Conservation (phyloP, 2,888 invertebrate species). For the Diaphora mendica region DNA sequence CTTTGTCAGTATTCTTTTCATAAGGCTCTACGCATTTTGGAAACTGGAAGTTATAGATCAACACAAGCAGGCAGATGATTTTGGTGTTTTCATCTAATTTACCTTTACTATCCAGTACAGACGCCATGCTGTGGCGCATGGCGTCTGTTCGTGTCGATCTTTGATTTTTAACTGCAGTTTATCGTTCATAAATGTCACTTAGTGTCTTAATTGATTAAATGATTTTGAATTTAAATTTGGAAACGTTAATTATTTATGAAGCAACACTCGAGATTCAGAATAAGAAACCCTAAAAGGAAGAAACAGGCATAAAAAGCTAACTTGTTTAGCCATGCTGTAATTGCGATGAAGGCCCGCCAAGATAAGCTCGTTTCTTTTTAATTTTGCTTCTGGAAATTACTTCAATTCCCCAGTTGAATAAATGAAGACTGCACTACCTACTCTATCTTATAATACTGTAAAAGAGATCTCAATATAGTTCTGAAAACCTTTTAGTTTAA, state of each 20-base stretch:
- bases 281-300: slow-evolving; percentile 28
- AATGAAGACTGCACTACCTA: slow-evolving; percentile 69
- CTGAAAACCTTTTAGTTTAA: slow-evolving; percentile 53
- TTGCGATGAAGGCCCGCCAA: slow-evolving; percentile 69
- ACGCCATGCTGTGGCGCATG: no score
- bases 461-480: slow-evolving; percentile 58
- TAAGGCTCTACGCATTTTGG: no score
- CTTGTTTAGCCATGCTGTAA: slow-evolving; percentile 69
- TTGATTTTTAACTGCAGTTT: no score
- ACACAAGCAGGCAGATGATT: no score
- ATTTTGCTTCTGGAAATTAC: slow-evolving; percentile 78
- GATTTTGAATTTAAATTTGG: no score
- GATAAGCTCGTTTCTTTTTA: slow-evolving; percentile 80
- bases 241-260: background rate
- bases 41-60: no score
- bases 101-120: no score
- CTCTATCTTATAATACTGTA: slow-evolving; percentile 58
- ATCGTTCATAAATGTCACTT: no score
- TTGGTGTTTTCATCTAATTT: no score
- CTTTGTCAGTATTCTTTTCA: no score
- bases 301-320: slow-evolving; percentile 46
- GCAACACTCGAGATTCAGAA: background rate
- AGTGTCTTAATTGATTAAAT: no score
- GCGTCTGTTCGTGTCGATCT: no score
- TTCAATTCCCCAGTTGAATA: slow-evolving; percentile 76